A percentile compares a stretch with the other conserved stretches of the same genome.
phyloP scores from a whole-genome alignment of 37 sponge, comb jelly and placozoan genomes.

The Chondrosia reniformis region DNA sequence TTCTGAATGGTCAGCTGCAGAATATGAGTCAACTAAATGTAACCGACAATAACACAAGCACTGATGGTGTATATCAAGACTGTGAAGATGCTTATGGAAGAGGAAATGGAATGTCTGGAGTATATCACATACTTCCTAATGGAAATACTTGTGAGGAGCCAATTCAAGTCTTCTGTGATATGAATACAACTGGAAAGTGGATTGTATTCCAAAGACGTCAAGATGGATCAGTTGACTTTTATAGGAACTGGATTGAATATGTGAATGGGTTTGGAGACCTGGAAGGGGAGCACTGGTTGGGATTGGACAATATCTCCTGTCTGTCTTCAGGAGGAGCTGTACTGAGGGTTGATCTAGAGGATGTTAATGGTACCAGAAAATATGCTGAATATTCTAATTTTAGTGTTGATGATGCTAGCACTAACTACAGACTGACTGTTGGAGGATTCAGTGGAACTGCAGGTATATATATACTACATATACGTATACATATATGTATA shows the following conservation, averaged over 20 bases:
- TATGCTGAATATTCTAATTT: slow-evolving; percentile 7
- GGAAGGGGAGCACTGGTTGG: background rate
- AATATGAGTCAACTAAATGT: no score
- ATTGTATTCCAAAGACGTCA: slow-evolving; percentile 6
- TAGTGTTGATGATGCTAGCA: background rate
- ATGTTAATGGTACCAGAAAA: background rate
- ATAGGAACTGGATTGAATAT: background rate
- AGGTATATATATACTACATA: no score
- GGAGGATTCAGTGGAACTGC: slow-evolving; percentile 13
- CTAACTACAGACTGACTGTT: slow-evolving; percentile 10
- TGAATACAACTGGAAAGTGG: slow-evolving; percentile 18
- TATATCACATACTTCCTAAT: no score
- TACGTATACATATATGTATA: background rate
- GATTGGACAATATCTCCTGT: background rate
- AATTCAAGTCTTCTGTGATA: slow-evolving; percentile 14
- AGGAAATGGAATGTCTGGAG: no score
- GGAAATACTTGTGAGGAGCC: no score
- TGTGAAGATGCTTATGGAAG: no score
- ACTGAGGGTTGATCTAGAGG: slow-evolving; percentile 1
- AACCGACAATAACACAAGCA: no score
- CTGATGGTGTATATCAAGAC: no score
- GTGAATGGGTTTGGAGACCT: slow-evolving; percentile 12
- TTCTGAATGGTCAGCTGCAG: no score
- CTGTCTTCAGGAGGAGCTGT: background rate
- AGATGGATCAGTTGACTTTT: slow-evolving; percentile 1